Evolutionary conservation across 2,888 invertebrate genomes (phyloP), one percentile per base, ranked within the genome.

Genomic region (Polydrusus tereticollis): DNA sequence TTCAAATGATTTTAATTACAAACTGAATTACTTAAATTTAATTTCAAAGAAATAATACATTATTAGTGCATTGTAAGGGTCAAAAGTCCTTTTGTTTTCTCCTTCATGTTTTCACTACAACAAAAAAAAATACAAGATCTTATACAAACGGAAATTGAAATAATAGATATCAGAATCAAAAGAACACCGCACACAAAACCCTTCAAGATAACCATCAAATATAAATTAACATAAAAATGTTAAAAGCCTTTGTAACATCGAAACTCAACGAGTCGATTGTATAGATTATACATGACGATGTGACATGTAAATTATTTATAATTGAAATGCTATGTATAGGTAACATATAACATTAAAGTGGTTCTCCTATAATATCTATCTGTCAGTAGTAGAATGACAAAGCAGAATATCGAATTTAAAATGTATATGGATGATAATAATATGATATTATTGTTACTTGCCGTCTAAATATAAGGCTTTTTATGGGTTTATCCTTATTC

Each of bases 231-330:
- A 55, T 55, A 18, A 55, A 55, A 55, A 55, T 55, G 29, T 55
- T 55, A 55, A 55, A 55, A 55, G 52, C 52, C 52, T 55, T 55
- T 55, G 29, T 55, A 55, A 55, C 8, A 29, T 26, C 14, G 29
- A 7, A 29, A 29, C 52, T 55, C 29, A 14, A 29, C 29, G 18
- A 29, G 52, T 55, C 16, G 60, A 68, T 62, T 60, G 41, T 43
- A 43, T 55, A 55, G 29, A 55, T 62, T 62, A 62, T 62, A 47
- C 10, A 47, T 20, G 47, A 45, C 43, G 60, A 60, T 62, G 69
- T 55, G 63, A 57, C 69, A 69, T 69, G 69, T 69, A 69, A 69
- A 69, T 69, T 57, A 69, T 36, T 23, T 41, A 63, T 69, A 69
- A 69, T 69, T 69, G 69, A 69, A 69, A 55, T 57, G 45, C 45